Base-by-base conservation (phyloP, 2,797 vertebrate genomes). In the Danionella dracula region DNA sequence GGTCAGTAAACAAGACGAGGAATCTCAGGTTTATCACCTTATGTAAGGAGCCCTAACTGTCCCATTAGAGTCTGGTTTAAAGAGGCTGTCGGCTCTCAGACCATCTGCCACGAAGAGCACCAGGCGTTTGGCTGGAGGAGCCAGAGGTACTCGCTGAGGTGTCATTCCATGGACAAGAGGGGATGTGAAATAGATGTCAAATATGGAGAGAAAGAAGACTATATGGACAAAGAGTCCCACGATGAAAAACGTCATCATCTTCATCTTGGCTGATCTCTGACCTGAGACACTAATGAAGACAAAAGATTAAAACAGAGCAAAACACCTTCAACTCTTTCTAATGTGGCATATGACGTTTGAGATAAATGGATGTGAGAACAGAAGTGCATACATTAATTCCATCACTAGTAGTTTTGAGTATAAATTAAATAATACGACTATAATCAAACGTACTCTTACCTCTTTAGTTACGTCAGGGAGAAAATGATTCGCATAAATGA, bases 101-200 rank as follows among this genome's bases (percentile, higher is more conserved):
- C 97, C 97, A 11, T 99, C 97, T 0, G 93, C 96, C 38, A 99
- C 93, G 54, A 99, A 76, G 0, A 99, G 85, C 1, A 98, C 90
- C 0, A 99, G 81, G 35, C 96, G 91, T 53, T 84, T 92, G 4
- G 96, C 95, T 0, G 95, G 97, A 19, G 96, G 87, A 0, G 85
- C 72, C 72, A 96, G 75, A 0, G 77, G 71, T 1, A 90, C 90
- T n/a, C 53, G 77, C 54, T 88, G 92, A 45, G 96, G 95, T 11
- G 88, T 90, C 95, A 96, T 99, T 20, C 96, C 96, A 6, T 98
- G 96, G 58, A 98, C 94, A 66, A 99, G 76, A 2, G 97, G 97
- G 63, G 96, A 99, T 0, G 91, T 99, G 87, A 99, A 98, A 81
- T 99, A 99, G 78, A 99, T 98, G 79, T 99, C 95, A 83, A 99